Evolutionary conservation across 1,140 invertebrate genomes (phyloP).

Genomic region (Ladona fulva): DNA sequence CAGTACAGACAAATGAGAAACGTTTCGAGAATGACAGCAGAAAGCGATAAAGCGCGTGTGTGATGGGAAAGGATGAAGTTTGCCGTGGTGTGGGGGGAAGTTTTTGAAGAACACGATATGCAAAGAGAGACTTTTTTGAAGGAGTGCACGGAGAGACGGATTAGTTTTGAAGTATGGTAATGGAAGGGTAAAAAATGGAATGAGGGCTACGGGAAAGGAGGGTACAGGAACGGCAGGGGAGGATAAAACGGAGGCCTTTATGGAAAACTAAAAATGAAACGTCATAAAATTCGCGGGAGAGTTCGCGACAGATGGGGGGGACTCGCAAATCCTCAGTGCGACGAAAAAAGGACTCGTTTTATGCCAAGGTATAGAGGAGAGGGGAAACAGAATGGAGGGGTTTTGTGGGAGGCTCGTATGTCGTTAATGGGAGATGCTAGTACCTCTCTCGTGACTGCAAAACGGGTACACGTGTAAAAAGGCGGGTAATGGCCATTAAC

Average conservation of each 20-base stretch:
- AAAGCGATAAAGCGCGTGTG: not conserved
- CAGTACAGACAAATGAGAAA: not conserved
- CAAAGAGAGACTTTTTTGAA: not conserved
- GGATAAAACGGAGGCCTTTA: not conserved
- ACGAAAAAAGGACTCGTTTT: not conserved
- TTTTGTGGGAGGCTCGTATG: too few species aligned
- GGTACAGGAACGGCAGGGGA: not conserved
- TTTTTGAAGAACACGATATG: not conserved
- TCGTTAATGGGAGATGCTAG: too few species aligned
- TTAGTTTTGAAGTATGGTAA: not conserved
- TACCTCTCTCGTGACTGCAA: too few species aligned
- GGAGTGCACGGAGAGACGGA: too few species aligned
- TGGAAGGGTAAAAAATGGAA: not conserved
- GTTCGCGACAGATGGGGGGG: not conserved
- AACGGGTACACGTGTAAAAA: not conserved
- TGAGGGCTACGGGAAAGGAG: not conserved
- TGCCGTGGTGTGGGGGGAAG: not conserved
- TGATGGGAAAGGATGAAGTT: too few species aligned
- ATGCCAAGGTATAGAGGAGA: not conserved
- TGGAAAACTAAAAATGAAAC: not conserved
- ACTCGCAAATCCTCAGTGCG: not conserved
- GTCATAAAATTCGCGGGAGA: not conserved
- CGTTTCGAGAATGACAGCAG: not conserved
- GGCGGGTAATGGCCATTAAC: not conserved
- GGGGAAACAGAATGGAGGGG: too few species aligned